Percentiles rank a stretch among this genome's conserved stretches.
phyloP scores from a whole-genome alignment of 2,888 invertebrate genomes.

The Epistrophe eligans region DNA sequence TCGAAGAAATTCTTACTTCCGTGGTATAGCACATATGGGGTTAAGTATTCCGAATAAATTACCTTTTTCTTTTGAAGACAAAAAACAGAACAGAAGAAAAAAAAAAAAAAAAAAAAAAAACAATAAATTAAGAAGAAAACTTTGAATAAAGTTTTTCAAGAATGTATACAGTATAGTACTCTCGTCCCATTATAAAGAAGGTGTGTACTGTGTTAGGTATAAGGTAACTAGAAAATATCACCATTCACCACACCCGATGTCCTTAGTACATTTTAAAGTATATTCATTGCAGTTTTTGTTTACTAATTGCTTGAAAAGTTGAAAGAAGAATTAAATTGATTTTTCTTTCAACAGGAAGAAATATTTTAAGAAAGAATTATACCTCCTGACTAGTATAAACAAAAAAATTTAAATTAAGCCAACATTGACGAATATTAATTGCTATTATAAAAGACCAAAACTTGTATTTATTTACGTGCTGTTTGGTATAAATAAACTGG shows the following conservation, averaged over 20 bases:
- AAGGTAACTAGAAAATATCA: slow-evolving; percentile 8
- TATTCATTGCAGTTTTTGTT: slow-evolving; percentile 1
- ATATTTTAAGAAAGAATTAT: no score
- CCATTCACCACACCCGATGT: not conserved
- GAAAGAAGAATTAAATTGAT: not conserved
- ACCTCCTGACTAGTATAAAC: no score
- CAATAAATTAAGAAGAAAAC: slow-evolving; percentile 27
- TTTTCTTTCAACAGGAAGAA: not conserved
- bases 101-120: not conserved
- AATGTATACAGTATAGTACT: not conserved
- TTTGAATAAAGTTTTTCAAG: slow-evolving; percentile 24
- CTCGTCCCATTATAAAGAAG: no score
- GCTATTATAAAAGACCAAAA: no score
- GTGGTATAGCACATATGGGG: slow-evolving; percentile 44
- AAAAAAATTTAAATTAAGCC: no score
- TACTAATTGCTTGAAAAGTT: not conserved
- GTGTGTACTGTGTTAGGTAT: not conserved
- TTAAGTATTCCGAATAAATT: slow-evolving; percentile 58
- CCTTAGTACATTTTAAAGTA: not conserved
- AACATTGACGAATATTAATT: no score
- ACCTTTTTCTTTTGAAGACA: slow-evolving; percentile 21
- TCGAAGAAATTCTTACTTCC: slow-evolving; percentile 27
- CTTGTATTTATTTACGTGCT: no score
- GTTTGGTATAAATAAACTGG: no score
- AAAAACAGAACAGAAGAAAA: not conserved